Conservation (phyloP, 2,888 invertebrate species). For the Drosophila neotestacea region DNA sequence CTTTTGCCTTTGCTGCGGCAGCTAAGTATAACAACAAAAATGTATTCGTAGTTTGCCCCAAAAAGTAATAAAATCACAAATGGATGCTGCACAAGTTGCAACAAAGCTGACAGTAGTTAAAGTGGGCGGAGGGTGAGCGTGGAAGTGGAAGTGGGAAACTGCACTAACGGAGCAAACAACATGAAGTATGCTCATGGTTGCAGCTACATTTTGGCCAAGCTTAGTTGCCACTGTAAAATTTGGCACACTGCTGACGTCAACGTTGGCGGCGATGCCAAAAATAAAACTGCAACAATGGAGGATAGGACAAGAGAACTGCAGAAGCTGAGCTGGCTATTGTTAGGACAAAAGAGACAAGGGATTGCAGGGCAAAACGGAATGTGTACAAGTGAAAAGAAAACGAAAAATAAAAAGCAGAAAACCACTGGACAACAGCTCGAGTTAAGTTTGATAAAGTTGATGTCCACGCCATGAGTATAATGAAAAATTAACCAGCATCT, state of each 20-base stretch:
- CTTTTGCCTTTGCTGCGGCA: constrained; percentile 61
- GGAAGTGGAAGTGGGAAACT: neutral
- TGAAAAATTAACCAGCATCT: constrained; percentile 39
- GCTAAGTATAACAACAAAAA: constrained; percentile 30
- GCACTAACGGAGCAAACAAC: constrained; percentile 52
- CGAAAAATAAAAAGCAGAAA: constrained; percentile 10
- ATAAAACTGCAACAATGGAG: constrained; percentile 70
- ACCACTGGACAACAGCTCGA: constrained; percentile 48
- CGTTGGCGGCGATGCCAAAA: constrained; percentile 58
- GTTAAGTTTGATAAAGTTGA: constrained; percentile 60
- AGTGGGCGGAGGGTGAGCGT: neutral
- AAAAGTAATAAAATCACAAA: constrained; percentile 76
- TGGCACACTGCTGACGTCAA: constrained; percentile 77
- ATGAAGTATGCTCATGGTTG: constrained; percentile 54
- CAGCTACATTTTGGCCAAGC: constrained; percentile 63
- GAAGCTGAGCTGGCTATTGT: constrained; percentile 40
- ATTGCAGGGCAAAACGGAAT: neutral
- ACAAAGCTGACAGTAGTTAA: constrained; percentile 43
- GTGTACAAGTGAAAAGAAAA: constrained; percentile 2
- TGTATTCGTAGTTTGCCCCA: constrained; percentile 32
- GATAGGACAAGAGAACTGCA: neutral
- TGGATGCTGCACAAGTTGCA: constrained; percentile 69
- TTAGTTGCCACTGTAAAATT: constrained; percentile 46
- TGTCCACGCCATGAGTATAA: constrained; percentile 43
- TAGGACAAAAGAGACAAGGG: constrained; percentile 24